These are phyloP conservation scores for Telmatherina bonti DNA, from an alignment of 2,797 vertebrate species.

Conservation along the genomic window DNA sequence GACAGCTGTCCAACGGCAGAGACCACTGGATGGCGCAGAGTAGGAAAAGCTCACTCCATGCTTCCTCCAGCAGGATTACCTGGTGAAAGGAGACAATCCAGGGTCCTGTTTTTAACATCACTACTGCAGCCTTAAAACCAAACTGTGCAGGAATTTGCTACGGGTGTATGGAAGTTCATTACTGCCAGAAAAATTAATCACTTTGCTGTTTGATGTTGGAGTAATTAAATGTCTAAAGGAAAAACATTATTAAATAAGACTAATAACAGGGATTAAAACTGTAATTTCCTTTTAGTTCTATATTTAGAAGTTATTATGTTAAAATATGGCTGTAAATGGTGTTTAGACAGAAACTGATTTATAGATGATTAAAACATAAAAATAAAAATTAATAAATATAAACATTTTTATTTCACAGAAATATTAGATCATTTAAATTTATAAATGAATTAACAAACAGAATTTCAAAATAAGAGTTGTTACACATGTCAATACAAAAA, in stretches of 20 bases:
- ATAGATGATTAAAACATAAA: too few relatives aligned
- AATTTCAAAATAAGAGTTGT: too few relatives aligned
- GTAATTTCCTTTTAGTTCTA: too few relatives aligned
- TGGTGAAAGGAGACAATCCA: slow-evolving; percentile 54
- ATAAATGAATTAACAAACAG: not conserved
- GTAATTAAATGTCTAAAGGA: not conserved
- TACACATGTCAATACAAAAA: too few relatives aligned
- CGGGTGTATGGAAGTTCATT: too few relatives aligned
- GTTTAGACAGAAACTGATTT: too few relatives aligned
- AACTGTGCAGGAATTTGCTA: too few relatives aligned
- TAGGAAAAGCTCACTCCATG: slow-evolving; percentile 98
- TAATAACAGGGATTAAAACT: too few relatives aligned
- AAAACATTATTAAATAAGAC: too few relatives aligned
- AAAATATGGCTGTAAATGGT: too few relatives aligned
- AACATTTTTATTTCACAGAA: not conserved
- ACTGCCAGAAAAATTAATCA: not conserved
- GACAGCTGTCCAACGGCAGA: slow-evolving; percentile 92
- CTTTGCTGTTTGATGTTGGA: not conserved
- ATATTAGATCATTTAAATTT: not conserved
- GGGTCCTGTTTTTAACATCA: not conserved
- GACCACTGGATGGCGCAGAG: slow-evolving; percentile 98
- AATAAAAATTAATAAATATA: not conserved
- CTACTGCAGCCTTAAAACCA: too few relatives aligned
- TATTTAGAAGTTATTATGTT: too few relatives aligned
- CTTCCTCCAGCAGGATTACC: slow-evolving; percentile 98